Conservation (phyloP, 1,140 invertebrate species). For the Ceratina australensis region DNA sequence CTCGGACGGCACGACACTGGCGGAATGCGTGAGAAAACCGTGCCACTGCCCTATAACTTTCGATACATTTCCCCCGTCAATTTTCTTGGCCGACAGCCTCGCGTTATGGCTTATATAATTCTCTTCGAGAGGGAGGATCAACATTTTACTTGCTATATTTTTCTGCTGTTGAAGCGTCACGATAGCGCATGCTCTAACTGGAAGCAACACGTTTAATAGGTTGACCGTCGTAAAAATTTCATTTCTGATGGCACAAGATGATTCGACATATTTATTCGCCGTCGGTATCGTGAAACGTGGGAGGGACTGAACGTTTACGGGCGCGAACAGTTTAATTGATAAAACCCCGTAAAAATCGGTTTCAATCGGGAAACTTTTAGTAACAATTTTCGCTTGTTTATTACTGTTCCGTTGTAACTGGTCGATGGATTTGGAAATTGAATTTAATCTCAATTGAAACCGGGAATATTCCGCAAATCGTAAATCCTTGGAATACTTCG, state of each 20-base stretch:
- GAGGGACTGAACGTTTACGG: conserved; percentile 1
- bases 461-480: neutral
- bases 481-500: conserved; percentile 1
- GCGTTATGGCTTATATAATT: neutral
- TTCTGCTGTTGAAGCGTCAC: neutral
- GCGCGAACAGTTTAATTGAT: conserved; percentile 7
- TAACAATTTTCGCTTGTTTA: too few species aligned
- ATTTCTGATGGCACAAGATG: neutral
- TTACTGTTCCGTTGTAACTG: neutral
- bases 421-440: neutral
- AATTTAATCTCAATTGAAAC: neutral
- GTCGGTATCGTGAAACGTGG: neutral
- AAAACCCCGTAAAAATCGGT: conserved; percentile 3
- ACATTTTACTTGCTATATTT: neutral
- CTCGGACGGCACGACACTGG: neutral
- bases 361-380: too few species aligned
- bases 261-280: neutral
- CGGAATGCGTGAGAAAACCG: neutral
- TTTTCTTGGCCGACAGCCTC: neutral
- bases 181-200: neutral
- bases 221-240: neutral
- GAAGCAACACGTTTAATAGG: neutral
- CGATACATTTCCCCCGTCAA: neutral
- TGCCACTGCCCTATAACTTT: neutral
- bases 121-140: neutral